Percentiles rank a stretch among this genome's conserved stretches.
phyloP scores from a whole-genome alignment of 2,113 vertebrate genomes.

The Entosphenus tridentatus region DNA sequence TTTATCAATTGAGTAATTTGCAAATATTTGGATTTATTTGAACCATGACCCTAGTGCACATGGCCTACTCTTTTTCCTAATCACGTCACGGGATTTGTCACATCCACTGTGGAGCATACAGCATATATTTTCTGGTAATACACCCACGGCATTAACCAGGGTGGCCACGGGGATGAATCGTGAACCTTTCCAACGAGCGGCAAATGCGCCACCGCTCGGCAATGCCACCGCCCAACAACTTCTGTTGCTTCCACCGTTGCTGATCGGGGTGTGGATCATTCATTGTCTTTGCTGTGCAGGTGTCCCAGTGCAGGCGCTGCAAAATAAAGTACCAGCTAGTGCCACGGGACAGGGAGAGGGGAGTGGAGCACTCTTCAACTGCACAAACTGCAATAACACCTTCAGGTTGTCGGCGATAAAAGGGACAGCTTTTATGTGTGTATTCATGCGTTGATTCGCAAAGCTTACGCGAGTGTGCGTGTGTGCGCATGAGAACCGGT shows the following conservation, averaged over 20 bases:
- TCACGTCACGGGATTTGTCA: too few species aligned
- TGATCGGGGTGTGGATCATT: background rate
- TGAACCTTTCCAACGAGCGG: background rate
- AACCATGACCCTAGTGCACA: too few species aligned
- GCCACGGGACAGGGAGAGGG: slow-evolving; percentile 28
- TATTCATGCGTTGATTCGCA: too few species aligned
- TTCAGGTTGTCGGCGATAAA: slow-evolving; percentile 21
- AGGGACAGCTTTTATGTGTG: too few species aligned
- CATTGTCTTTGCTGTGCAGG: slow-evolving; percentile 15
- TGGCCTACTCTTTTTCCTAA: too few species aligned
- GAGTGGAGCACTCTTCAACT: slow-evolving; percentile 23
- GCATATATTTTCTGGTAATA: background rate
- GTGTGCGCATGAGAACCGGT: too few species aligned
- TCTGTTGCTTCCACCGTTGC: background rate
- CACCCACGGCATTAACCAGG: background rate
- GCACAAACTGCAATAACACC: slow-evolving; percentile 20
- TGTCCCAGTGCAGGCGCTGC: slow-evolving; percentile 28
- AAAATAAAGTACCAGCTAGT: slow-evolving; percentile 24
- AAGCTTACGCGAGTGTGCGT: too few species aligned
- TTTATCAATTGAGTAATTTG: too few species aligned
- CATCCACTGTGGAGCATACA: background rate
- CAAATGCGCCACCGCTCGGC: too few species aligned
- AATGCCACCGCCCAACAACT: background rate
- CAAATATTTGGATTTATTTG: too few species aligned
- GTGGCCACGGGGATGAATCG: background rate